Base-by-base conservation (phyloP, 2,888 invertebrate species). In the Oxycera nigricornis region DNA sequence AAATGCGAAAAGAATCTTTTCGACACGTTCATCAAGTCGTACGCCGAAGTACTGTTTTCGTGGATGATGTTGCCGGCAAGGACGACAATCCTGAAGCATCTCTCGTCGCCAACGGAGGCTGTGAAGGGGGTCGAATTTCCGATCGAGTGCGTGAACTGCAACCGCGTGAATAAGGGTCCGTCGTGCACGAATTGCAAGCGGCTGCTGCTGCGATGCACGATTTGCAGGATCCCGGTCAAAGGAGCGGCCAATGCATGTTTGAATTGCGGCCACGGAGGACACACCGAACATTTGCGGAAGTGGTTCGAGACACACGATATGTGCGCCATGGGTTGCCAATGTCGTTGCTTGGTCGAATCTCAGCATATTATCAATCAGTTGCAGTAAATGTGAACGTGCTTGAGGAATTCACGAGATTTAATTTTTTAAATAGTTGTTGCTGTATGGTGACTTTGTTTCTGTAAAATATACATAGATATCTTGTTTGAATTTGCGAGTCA, bases 261-360 rank as follows among this genome's bases (percentile, higher is more conserved):
- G 72, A 88, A 91, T 76, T 98, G 98, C 86, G 95, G 95, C 0
- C 98, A 98, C 85, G 97, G 96, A 1, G 97, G 97, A 0, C 97
- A 98, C 84, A 90, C 93, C 1, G 85, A 87, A 65, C 97, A 97
- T 84, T 89, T 97, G 87, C 87, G 90, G 79, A 88, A 91, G 72
- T 97, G 97, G 97, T 93, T 94, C 83, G 85, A 83, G 39, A 88
- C 88, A 72, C 91, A 94, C 82, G 90, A 89, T 73, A 87, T 91
- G 6, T 98, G 98, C 81, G 94, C 97, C 0, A 91, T 94, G 1
- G 97, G 96, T 30, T 98, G 98, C 86, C 96, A 97, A 28, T 98
- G 98, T 85, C 88, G 88, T 78, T 98, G 97, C 83, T 86, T 95
- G 74, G 88, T 90, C 77, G 93, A 94, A 81, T 73, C 46, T 31